Percentiles rank a stretch among this genome's conserved stretches.
Evolutionary conservation across 2,888 invertebrate genomes (phyloP).

Genomic region (Vannuccia rotundouncinata): DNA sequence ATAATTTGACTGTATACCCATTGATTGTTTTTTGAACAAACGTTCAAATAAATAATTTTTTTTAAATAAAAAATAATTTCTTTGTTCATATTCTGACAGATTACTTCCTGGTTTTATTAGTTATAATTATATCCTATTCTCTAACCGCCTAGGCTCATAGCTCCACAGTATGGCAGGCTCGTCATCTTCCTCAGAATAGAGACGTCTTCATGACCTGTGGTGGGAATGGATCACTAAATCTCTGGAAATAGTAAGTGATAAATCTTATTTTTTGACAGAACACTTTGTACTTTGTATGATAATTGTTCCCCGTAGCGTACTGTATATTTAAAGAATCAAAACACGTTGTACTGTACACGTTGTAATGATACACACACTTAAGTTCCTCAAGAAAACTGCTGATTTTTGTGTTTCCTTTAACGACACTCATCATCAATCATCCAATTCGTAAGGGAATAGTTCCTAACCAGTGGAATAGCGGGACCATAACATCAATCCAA

Average conservation of each 20-base stretch:
- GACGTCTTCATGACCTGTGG: slow-evolving; percentile 84
- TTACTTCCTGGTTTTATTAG: no score
- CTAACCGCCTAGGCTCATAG: not conserved
- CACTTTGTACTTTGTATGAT: no score
- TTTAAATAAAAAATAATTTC: not conserved
- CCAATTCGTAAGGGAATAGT: not conserved
- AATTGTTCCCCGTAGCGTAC: no score
- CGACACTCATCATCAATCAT: not conserved
- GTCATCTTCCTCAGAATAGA: slow-evolving; percentile 84
- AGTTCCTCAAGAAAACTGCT: no score
- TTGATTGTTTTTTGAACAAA: no score
- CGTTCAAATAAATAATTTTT: not conserved
- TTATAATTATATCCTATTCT: not conserved
- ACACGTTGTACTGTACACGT: no score
- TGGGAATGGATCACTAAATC: slow-evolving; percentile 76
- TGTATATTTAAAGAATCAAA: no score
- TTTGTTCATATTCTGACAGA: no score
- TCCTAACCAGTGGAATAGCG: not conserved
- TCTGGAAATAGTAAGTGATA: slow-evolving; percentile 85
- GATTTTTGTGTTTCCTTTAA: no score
- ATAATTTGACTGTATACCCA: no score
- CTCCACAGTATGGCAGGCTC: slow-evolving; percentile 55
- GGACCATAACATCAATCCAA: not conserved
- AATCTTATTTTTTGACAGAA: no score
- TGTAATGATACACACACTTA: no score